These are phyloP conservation scores for Chunga burmeisteri DNA, from an alignment of 2,113 vertebrate genomes.

Conservation along the genomic window DNA sequence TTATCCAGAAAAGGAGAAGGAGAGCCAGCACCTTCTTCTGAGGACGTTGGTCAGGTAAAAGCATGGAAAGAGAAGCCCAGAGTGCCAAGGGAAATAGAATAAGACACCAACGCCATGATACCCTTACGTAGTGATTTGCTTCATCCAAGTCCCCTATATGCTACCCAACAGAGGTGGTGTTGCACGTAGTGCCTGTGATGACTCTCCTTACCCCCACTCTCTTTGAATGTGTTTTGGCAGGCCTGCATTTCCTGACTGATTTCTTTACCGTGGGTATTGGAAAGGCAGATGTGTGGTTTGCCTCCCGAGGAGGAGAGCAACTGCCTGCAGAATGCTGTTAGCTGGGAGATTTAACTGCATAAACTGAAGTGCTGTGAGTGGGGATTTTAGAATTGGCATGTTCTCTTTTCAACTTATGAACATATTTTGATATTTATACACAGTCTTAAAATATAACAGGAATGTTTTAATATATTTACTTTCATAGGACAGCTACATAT, in stretches of 20 bases:
- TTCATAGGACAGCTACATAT: slow-evolving; percentile 38
- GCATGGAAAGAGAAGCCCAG: background rate
- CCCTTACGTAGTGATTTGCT: background rate
- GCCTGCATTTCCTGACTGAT: background rate
- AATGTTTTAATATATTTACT: slow-evolving; percentile 63
- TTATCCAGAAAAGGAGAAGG: background rate
- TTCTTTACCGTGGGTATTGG: background rate
- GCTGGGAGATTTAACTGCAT: slow-evolving; percentile 5
- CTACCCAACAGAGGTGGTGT: background rate
- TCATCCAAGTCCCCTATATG: background rate
- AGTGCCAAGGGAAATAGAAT: background rate
- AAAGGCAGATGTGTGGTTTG: slow-evolving; percentile 13
- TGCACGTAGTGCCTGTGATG: background rate
- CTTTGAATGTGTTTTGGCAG: background rate
- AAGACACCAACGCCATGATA: background rate
- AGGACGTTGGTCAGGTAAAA: background rate
- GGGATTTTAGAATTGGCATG: slow-evolving; percentile 7
- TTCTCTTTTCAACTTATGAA: slow-evolving; percentile 50
- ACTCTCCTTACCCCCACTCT: background rate
- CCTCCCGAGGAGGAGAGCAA: background rate
- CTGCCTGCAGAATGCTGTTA: background rate
- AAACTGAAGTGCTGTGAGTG: background rate
- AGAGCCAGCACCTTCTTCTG: background rate
- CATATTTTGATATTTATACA: slow-evolving; percentile 63
- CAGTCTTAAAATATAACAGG: slow-evolving; percentile 45